Evolutionary conservation across 2,888 invertebrate genomes (phyloP).

Genomic region (Pemphredon lugubris): DNA sequence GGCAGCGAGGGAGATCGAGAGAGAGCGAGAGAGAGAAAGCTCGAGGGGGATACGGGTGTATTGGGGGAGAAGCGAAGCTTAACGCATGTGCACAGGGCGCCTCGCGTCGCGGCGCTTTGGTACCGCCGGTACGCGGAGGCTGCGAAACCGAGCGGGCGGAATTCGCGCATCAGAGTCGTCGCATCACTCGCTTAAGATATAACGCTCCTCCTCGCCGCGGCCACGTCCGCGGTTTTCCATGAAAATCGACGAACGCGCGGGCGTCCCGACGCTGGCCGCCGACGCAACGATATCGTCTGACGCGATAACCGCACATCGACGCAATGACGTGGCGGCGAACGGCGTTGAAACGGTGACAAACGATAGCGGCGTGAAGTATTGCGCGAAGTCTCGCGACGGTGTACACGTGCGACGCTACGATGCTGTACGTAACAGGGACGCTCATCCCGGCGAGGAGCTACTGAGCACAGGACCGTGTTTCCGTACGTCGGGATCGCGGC

Average conservation of each 20-base stretch:
- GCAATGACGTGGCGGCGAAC: constrained; percentile 49
- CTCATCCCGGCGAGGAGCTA: not conserved
- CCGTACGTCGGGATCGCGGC: not conserved
- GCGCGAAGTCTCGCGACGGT: constrained; percentile 33
- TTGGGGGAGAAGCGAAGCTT: constrained; percentile 68
- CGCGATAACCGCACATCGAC: constrained; percentile 29
- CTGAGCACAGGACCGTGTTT: not conserved
- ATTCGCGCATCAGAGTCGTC: constrained; percentile 80
- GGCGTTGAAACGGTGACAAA: constrained; percentile 58
- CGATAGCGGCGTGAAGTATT: constrained; percentile 23
- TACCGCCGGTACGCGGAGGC: constrained; percentile 78
- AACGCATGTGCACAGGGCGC: constrained; percentile 81
- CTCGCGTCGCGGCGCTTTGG: constrained; percentile 79
- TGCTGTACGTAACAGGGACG: constrained; percentile 27
- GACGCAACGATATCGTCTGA: constrained; percentile 38
- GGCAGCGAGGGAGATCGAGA: constrained; percentile 45
- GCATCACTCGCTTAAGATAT: constrained; percentile 78
- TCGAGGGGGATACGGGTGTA: constrained; percentile 40
- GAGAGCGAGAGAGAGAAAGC: constrained; percentile 38
- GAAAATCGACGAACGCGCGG: constrained; percentile 62
- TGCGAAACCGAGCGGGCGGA: constrained; percentile 77
- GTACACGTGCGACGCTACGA: constrained; percentile 60
- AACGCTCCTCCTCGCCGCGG: constrained; percentile 56
- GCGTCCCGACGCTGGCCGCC: constrained; percentile 64
- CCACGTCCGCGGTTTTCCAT: constrained; percentile 60